These are phyloP conservation scores for Phymatocera aterrima DNA, from an alignment of 2,888 invertebrate species.

Conservation along the genomic window DNA sequence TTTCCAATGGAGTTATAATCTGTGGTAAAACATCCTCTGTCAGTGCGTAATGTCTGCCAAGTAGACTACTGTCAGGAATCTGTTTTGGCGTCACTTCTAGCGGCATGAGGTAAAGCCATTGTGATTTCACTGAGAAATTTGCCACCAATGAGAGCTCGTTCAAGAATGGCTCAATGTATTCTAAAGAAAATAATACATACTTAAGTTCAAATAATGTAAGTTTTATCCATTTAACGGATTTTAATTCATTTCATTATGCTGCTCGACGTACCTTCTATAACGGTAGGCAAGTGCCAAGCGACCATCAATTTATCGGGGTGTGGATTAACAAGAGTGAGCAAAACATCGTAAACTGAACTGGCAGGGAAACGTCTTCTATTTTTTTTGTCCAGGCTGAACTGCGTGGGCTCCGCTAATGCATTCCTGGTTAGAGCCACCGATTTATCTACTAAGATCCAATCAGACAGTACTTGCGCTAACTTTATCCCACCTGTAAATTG, in stretches of 20 bases:
- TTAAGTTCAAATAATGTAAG: slow-evolving; percentile 19
- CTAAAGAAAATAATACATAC: slow-evolving; percentile 75
- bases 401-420: slow-evolving; percentile 69
- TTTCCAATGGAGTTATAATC: slow-evolving; percentile 91
- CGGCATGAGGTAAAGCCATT: slow-evolving; percentile 90
- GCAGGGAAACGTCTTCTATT: slow-evolving; percentile 76
- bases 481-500: slow-evolving; percentile 74
- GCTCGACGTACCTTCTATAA: slow-evolving; percentile 78
- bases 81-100: slow-evolving; percentile 85
- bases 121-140: slow-evolving; percentile 90
- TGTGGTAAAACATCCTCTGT: slow-evolving; percentile 85
- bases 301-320: slow-evolving; percentile 84
- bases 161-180: slow-evolving; percentile 87
- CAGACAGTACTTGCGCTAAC: slow-evolving; percentile 76
- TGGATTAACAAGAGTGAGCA: slow-evolving; percentile 90
- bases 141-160: slow-evolving; percentile 83
- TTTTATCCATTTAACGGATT: background rate
- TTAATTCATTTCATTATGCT: background rate
- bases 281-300: slow-evolving; percentile 82
- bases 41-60: slow-evolving; percentile 81
- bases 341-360: slow-evolving; percentile 84
- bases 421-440: slow-evolving; percentile 68
- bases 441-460: slow-evolving; percentile 77
- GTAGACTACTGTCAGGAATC: slow-evolving; percentile 75
- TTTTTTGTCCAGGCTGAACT: slow-evolving; percentile 69